Evolutionary conservation across 1,140 invertebrate genomes (phyloP), one percentile per base, ranked within the genome.

Genomic region (Hyles euphorbiae): DNA sequence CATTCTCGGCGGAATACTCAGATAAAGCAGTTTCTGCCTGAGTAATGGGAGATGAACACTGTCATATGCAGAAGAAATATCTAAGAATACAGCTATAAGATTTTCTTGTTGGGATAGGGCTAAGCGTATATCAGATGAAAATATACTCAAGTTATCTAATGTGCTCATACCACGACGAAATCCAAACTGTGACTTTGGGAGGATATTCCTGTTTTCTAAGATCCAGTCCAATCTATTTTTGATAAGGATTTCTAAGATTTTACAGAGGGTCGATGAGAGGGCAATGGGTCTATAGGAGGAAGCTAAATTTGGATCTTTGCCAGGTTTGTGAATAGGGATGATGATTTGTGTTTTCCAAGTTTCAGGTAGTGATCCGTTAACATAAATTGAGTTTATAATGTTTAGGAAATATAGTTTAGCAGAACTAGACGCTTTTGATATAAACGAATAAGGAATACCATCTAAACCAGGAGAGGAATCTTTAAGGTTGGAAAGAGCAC

Each of bases 271-370:
- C 1, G 63, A 72, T 2, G 69, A 70, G 0, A 74, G 12, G 1
- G 22, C 22, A 22, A 22, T 22, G 22, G 22, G 22, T 22, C 22
- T 22, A 22, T 22, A 22, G 22, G 22, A 22, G 22, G 22, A 22
- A 2, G 22, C 22, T 22, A 22, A 22, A 22, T 22, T 22, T 22
- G 2, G 22, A 22, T 22, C 22, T 22, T 22, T 22, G 22, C 22
- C 22, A 22, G 22, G 22, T 22, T 22, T 22, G 2, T 67, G 53
- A 5, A 74, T 66, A 0, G 74, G 66, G 9, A 72, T 61, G 7
- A 77, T 58, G 12, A 77, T 58, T 57, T 74, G 72, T 0, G 32
- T n/a, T 57, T 65, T 67, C 74, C 74, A 74, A 2, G 34, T 9
- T 22, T 22, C 22, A 22, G 22, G 22, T 22, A 22, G 22, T 22